A percentile compares a stretch with the other conserved stretches of the same genome.
These are phyloP conservation scores for Morelia viridis DNA, from an alignment of 2,797 vertebrate species.

Conservation along the genomic window DNA sequence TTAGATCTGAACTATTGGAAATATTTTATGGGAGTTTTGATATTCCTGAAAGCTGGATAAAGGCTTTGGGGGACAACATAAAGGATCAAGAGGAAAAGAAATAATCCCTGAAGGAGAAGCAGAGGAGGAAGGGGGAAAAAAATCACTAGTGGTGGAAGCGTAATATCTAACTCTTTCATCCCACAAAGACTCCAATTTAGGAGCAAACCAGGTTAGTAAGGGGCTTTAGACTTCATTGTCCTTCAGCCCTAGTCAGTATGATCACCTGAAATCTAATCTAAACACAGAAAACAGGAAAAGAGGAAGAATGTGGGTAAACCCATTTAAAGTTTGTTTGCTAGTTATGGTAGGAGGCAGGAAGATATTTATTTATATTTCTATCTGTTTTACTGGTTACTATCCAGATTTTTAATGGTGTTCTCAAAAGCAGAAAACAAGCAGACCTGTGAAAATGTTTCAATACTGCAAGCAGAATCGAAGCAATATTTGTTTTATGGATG, in stretches of 20 bases:
- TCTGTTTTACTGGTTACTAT: not conserved
- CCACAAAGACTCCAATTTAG: not conserved
- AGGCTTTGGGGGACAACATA: not conserved
- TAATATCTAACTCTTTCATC: not conserved
- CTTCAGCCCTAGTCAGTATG: not conserved
- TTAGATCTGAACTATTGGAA: not conserved
- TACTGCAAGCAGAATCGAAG: not conserved
- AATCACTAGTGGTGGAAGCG: too few relatives aligned
- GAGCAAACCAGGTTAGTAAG: not conserved
- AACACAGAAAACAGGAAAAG: not conserved
- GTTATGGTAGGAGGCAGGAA: not conserved
- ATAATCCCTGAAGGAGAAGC: not conserved
- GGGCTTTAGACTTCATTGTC: not conserved
- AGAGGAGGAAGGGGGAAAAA: not conserved
- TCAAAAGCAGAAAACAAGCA: not conserved
- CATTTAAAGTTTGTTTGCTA: not conserved
- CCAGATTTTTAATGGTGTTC: not conserved
- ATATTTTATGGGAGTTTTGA: not conserved
- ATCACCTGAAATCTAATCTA: not conserved
- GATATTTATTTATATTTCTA: not conserved
- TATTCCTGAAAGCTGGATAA: not conserved
- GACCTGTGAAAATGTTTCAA: not conserved
- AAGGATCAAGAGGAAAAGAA: not conserved
- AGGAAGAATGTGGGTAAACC: too few relatives aligned
- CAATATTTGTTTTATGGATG: not conserved